Conservation (phyloP, 2,113 vertebrate species). For the Corythornis vintsioides region DNA sequence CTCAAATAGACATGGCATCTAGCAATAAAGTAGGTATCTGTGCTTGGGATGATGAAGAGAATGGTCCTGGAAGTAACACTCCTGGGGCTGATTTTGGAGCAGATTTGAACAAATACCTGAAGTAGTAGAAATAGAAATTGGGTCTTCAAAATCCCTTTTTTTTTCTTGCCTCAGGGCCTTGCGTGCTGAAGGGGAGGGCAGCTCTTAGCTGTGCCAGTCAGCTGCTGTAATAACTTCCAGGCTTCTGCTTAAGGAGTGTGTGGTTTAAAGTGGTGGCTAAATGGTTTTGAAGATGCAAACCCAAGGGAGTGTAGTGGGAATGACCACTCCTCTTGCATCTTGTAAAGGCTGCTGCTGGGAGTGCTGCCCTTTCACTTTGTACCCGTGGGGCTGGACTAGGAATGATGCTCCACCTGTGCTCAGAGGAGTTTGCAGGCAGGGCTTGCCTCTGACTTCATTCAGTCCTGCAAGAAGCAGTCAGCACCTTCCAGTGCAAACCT, state of each 20-base stretch:
- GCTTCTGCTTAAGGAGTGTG: background rate
- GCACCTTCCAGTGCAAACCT: background rate
- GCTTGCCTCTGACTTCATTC: background rate
- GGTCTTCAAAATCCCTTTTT: background rate
- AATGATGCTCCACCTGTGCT: background rate
- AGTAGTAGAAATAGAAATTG: background rate
- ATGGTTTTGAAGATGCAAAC: background rate
- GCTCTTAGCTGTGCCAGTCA: background rate
- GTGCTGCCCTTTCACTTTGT: background rate
- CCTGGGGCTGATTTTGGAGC: background rate
- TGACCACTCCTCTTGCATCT: background rate
- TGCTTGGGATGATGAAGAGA: background rate
- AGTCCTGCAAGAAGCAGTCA: no score
- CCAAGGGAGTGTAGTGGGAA: background rate
- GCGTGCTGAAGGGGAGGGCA: background rate
- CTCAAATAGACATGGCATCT: background rate
- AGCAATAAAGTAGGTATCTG: background rate
- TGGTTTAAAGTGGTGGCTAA: background rate
- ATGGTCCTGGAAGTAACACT: background rate
- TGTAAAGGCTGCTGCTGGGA: background rate
- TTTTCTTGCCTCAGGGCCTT: background rate
- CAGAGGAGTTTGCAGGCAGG: background rate
- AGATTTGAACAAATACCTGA: background rate
- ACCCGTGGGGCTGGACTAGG: fast-evolving
- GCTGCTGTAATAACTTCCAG: background rate